phyloP scores from a whole-genome alignment of 2,888 invertebrate genomes.

The Alloplasta piceator region DNA sequence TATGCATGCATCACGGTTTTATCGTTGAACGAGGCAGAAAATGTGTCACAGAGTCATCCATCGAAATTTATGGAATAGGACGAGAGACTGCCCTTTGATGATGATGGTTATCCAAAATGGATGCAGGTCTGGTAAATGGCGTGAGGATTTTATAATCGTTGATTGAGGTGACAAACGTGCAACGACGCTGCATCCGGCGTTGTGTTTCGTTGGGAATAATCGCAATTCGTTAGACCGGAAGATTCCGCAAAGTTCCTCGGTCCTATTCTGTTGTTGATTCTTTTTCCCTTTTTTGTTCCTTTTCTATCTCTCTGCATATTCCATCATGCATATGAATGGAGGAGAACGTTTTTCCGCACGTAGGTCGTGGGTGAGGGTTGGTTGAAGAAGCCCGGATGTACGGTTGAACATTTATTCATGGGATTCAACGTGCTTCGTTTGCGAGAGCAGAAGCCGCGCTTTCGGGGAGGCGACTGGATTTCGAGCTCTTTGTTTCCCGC shows the following conservation, averaged over 20 bases:
- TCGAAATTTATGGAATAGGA: conserved; percentile 2
- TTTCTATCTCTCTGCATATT: conserved; percentile 70
- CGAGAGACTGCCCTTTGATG: conserved; percentile 7
- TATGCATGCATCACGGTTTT: conserved; percentile 1
- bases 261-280: conserved; percentile 22
- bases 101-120: not conserved
- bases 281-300: conserved; percentile 13
- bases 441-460: conserved; percentile 54
- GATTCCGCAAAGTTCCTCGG: conserved; percentile 60
- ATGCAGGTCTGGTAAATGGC: no score
- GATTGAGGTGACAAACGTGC: no score
- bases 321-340: conserved; percentile 79
- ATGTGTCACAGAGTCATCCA: conserved; percentile 5
- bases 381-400: conserved; percentile 63
- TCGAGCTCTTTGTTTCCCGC: conserved; percentile 62
- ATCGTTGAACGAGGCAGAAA: not conserved
- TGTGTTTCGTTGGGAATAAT: conserved; percentile 75
- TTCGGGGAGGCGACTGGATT: conserved; percentile 41
- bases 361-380: conserved; percentile 24
- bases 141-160: not conserved
- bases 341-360: conserved; percentile 66
- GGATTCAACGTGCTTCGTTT: conserved; percentile 67
- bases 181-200: conserved; percentile 63
- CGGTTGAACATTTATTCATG: conserved; percentile 67
- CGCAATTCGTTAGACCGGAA: conserved; percentile 73